Base-by-base conservation (phyloP, 2,888 invertebrate genomes). In the Eutolmus rufibarbis region DNA sequence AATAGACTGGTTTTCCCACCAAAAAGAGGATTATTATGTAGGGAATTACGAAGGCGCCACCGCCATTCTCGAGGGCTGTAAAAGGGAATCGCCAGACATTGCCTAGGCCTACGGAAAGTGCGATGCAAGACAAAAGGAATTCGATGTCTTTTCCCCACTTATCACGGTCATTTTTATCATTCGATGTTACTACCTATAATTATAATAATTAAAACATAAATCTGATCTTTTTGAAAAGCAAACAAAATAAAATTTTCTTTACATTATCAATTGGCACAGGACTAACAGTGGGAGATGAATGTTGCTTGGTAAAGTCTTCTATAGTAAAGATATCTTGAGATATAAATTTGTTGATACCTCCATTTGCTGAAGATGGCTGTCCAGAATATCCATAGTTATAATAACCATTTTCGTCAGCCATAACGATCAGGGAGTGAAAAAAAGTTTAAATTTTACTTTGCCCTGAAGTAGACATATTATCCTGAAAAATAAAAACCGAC, bases 1-100 rank as follows among this genome's bases (percentile, higher is more conserved):
- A 96, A 90, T 96, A 96, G 87, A 96, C 93, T 0, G 95, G 95
- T 89, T 95, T 94, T 2, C 95, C 95, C 31, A 96, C 94, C 77
- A 96, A 90, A 31, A 95, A 91, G 31, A 96, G 91, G 1, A 95
- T 94, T 74, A 95, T 93, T 40, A 95, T 91, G 89, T 96, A 96
- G 0, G 95, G 95, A 88, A 95, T 94, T 0, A 95, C 91, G 89
- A 95, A 95, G 1, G 95, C 95, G 0, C 95, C 95, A 0, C 95
- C 95, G 0, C 95, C 95, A 90, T 95, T 95, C 89, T 95, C 94
- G 88, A 95, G 93, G 0, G 95, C 95, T 0, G 94, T 94, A 90
- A 94, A 95, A 0, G 95, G 95, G 91, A 95, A 95, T 76, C 95
- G 92, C 95, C 95, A 95, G 12, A 95, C 94, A 89, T 95, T 95